phyloP scores from a whole-genome alignment of 2,888 invertebrate species.

The Laspeyria flexula region DNA sequence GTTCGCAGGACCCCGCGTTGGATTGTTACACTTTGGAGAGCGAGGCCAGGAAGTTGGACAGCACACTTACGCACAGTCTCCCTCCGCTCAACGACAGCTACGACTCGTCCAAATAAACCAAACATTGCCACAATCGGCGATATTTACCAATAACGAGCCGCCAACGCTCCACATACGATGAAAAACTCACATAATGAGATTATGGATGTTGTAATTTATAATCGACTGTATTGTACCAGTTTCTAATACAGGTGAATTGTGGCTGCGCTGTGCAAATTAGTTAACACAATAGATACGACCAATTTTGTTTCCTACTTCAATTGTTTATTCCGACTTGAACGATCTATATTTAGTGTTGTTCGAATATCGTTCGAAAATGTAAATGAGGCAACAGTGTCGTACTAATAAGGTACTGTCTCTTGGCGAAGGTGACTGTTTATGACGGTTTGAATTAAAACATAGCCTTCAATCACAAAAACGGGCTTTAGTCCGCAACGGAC shows the following conservation, averaged over 20 bases:
- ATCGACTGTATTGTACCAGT: slow-evolving; percentile 33
- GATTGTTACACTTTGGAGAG: slow-evolving; percentile 95
- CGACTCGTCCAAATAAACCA: slow-evolving; percentile 76
- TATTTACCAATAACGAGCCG: slow-evolving; percentile 37
- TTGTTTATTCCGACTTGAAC: slow-evolving; percentile 17
- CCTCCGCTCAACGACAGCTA: slow-evolving; percentile 85
- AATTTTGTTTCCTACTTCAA: slow-evolving; percentile 31
- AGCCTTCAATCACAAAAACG: slow-evolving; percentile 26
- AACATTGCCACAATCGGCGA: slow-evolving; percentile 15
- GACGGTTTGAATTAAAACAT: slow-evolving; percentile 10
- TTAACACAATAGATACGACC: slow-evolving; percentile 34
- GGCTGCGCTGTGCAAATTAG: slow-evolving; percentile 31
- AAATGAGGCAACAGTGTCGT: slow-evolving; percentile 21
- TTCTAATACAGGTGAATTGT: slow-evolving; percentile 33
- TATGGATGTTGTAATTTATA: slow-evolving; percentile 46
- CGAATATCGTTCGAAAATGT: slow-evolving; percentile 27
- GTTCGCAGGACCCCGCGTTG: slow-evolving; percentile 91
- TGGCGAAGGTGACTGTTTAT: slow-evolving; percentile 34
- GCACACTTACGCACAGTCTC: slow-evolving; percentile 86
- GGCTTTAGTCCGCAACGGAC: slow-evolving; percentile 25
- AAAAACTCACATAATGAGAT: slow-evolving; percentile 38
- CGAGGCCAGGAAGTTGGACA: slow-evolving; percentile 92
- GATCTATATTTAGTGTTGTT: slow-evolving; percentile 34
- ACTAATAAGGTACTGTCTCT: slow-evolving; percentile 35
- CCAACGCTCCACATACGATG: slow-evolving; percentile 22